phyloP scores from a whole-genome alignment of 2,888 invertebrate genomes.

The Lepetodrilus schrolli region DNA sequence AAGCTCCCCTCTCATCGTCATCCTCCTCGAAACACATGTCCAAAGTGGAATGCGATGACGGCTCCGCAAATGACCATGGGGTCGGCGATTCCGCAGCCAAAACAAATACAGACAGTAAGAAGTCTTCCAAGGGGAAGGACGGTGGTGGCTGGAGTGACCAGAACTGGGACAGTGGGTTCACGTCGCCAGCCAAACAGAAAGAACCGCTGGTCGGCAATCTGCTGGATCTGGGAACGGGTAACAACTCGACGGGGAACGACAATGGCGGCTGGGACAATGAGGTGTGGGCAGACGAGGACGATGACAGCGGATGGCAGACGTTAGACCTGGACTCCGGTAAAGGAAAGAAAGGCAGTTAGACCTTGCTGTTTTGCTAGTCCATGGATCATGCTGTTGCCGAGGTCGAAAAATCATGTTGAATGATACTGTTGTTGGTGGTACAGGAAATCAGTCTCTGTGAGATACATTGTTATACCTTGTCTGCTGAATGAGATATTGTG shows the following conservation, averaged over 20 bases:
- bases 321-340: conserved; percentile 60
- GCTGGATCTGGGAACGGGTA: conserved; percentile 66
- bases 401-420: background rate
- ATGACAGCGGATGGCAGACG: conserved; percentile 70
- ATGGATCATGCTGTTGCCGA: background rate
- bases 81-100: background rate
- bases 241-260: conserved; percentile 41
- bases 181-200: conserved; percentile 53
- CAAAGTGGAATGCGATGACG: conserved; percentile 52
- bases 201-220: conserved; percentile 69
- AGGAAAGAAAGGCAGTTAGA: conserved; percentile 45
- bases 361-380: too few relatives aligned
- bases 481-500: too few relatives aligned
- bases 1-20: conserved; percentile 14
- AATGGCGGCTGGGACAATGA: conserved; percentile 70
- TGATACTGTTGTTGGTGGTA: too few relatives aligned
- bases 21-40: conserved; percentile 40
- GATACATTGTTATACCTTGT: too few relatives aligned
- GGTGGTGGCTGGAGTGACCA: conserved; percentile 63
- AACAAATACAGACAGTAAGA: conserved; percentile 36
- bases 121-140: conserved; percentile 40
- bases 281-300: conserved; percentile 67
- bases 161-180: conserved; percentile 57
- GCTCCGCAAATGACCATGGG: conserved; percentile 52
- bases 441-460: too few relatives aligned